Conservation (phyloP, 2,888 invertebrate species). For the Apoderus coryli region DNA sequence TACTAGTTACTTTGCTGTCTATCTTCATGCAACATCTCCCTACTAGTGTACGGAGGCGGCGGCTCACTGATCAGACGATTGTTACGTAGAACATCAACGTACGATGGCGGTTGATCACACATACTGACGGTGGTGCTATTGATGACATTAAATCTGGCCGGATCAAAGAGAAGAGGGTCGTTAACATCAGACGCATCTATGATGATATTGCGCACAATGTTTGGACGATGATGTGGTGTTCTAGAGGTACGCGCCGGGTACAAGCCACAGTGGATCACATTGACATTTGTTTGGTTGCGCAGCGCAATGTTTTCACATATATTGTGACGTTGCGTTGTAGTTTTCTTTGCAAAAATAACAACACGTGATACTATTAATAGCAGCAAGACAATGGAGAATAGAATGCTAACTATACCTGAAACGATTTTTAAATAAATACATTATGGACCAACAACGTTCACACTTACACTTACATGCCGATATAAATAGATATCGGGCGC, state of each 20-base stretch:
- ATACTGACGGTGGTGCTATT: constrained; percentile 13
- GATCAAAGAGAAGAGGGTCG: constrained; percentile 23
- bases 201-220: constrained; percentile 17
- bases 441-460: no score
- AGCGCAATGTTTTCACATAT: constrained; percentile 20
- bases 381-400: constrained; percentile 27
- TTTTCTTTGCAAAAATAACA: constrained; percentile 28
- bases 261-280: constrained; percentile 20
- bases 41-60: constrained; percentile 35
- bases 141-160: constrained; percentile 17
- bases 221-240: constrained; percentile 16
- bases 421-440: no score
- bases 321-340: constrained; percentile 18
- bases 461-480: constrained; percentile 27
- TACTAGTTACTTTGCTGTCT: background rate
- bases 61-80: constrained; percentile 26
- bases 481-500: constrained; percentile 29
- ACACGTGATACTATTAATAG: constrained; percentile 29
- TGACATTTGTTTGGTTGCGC: constrained; percentile 19
- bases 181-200: constrained; percentile 23
- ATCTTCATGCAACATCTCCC: constrained; percentile 21
- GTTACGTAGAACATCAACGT: constrained; percentile 25
- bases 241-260: constrained; percentile 20
- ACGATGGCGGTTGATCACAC: constrained; percentile 28
- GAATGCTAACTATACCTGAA: constrained; percentile 28